phyloP scores from a whole-genome alignment of 2,888 invertebrate species.

The Lordiphosa fenestrarum region DNA sequence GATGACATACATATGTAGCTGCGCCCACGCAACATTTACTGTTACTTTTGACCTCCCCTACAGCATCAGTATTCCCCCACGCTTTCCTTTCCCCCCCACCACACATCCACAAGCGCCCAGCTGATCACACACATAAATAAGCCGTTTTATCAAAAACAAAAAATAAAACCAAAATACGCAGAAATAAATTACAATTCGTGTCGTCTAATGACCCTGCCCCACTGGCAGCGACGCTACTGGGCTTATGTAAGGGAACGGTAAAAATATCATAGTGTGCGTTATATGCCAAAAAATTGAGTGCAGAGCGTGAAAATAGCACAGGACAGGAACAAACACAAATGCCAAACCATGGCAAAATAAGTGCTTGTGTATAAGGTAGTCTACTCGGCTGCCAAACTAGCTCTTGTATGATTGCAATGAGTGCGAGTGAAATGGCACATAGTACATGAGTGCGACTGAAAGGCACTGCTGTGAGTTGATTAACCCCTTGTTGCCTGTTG shows the following conservation, averaged over 20 bases:
- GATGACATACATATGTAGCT: slow-evolving; percentile 37
- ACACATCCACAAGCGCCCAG: slow-evolving; percentile 35
- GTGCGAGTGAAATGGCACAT: no score
- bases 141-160: slow-evolving; percentile 10
- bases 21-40: slow-evolving; percentile 56
- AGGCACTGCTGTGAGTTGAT: no score
- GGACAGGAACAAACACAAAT: slow-evolving; percentile 25
- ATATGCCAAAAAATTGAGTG: slow-evolving; percentile 56
- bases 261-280: slow-evolving; percentile 32
- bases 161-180: slow-evolving; percentile 24
- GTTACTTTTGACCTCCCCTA: slow-evolving; percentile 65
- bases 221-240: slow-evolving; percentile 38
- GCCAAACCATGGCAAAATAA: no score
- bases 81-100: neutral
- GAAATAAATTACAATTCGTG: slow-evolving; percentile 48
- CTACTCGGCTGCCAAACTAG: no score
- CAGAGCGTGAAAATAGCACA: slow-evolving; percentile 56
- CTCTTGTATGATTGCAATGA: no score
- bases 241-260: slow-evolving; percentile 63
- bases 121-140: slow-evolving; percentile 49
- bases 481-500: no score
- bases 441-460: no score
- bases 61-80: slow-evolving; percentile 21
- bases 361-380: no score
- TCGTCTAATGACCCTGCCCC: slow-evolving; percentile 72